Evolutionary conservation across 1,140 invertebrate species (phyloP), one percentile per base, ranked within the genome.

Genomic region (Saccostrea echinata): DNA sequence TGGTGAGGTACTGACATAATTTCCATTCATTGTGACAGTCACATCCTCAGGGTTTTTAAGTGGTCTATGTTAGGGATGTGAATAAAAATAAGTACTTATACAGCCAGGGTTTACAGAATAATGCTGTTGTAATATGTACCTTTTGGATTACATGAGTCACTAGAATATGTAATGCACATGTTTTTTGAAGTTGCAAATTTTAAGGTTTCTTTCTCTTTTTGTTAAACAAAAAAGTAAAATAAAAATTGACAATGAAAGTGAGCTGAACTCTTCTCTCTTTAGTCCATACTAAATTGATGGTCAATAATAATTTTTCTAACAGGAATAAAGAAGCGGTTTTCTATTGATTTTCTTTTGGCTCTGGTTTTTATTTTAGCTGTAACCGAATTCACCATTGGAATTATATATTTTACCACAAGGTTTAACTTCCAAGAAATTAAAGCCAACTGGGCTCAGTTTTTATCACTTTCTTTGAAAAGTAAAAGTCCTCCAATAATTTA

Each of bases 251-350:
- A 21, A 21, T 61, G 55, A 61, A 11, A 76, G 68, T 30, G 27
- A 76, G 27, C 30, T 30, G 24, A 16, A 27, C 6, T 24, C 27
- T 12, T 76, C 18, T 30, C 64, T 30, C 27, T 27, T 71, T 76
- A 8, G 68, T 30, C 68, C 27, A 76, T 76, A 76, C 27, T 76
- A 76, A 76, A 76, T 76, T 76, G 68, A 76, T 76, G 27, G 68
- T 76, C 68, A 76, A 76, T 76, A 76, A 76, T 76, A 76, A 76
- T 76, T 30, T 76, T 76, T 76, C 68, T 76, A 76, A 76, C 68
- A 76, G 68, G 27, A 76, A 33, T 30, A 76, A 30, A 76, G 68
- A 76, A 33, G 4, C 18, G 68, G 24, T 24, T 76, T 76, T 30
- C 24, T 76, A 76, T 76, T 76, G 68, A 76, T 76, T 76, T 76